Conservation (phyloP, 2,888 invertebrate genomes). For the Heliconius ismenius region DNA sequence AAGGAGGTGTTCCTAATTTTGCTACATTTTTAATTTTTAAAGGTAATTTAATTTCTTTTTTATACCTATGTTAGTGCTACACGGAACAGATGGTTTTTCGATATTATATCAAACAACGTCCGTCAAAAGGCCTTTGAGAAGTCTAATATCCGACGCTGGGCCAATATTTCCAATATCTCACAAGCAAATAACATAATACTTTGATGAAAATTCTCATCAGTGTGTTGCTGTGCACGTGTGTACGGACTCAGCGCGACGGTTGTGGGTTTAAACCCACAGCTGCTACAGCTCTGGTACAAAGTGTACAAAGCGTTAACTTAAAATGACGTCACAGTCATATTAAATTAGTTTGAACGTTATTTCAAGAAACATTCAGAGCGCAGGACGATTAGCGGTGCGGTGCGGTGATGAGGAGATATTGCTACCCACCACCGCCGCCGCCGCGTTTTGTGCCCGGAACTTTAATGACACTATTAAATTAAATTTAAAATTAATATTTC, state of each 20-base stretch:
- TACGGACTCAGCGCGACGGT: no score
- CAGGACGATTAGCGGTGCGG: constrained; percentile 7
- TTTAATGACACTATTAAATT: not conserved
- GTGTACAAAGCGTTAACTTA: not conserved
- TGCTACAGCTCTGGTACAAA: no score
- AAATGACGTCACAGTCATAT: not conserved
- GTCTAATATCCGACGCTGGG: constrained; percentile 36
- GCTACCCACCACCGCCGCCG: not conserved
- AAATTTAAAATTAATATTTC: not conserved
- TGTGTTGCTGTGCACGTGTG: not conserved
- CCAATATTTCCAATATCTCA: constrained; percentile 35
- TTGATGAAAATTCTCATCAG: constrained; percentile 35
- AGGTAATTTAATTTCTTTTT: not conserved
- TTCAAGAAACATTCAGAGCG: constrained; percentile 1
- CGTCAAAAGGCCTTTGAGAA: constrained; percentile 40
- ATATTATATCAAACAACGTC: constrained; percentile 38
- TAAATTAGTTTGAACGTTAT: not conserved
- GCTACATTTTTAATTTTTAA: no score
- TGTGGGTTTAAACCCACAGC: no score
- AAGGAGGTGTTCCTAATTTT: no score
- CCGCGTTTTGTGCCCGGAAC: not conserved
- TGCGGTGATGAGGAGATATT: constrained; percentile 27
- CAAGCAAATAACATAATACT: constrained; percentile 35
- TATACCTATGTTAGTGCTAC: not conserved
- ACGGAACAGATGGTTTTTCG: constrained; percentile 27